These are phyloP conservation scores for Wiebesia pumilae DNA, from an alignment of 1,140 invertebrate genomes.

Conservation along the genomic window DNA sequence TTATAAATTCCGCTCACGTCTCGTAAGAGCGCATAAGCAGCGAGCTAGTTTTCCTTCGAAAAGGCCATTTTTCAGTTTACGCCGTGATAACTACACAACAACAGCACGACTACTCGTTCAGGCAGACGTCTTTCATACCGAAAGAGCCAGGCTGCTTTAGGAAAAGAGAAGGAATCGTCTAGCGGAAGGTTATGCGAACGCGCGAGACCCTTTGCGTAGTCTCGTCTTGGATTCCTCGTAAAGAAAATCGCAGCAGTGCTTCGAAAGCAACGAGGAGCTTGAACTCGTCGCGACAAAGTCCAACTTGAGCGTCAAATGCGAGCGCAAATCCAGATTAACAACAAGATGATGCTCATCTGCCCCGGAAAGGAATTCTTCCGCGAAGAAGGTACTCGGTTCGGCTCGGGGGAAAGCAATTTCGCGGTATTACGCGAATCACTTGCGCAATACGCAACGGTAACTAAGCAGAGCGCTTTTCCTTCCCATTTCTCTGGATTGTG, in stretches of 20 bases:
- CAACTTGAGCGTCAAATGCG: background rate
- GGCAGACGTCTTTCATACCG: too few relatives aligned
- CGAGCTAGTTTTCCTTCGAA: too few relatives aligned
- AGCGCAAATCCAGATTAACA: background rate
- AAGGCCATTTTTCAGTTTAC: too few relatives aligned
- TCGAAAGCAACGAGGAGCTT: background rate
- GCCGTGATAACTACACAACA: too few relatives aligned
- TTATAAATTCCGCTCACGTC: too few relatives aligned
- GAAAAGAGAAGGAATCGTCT: background rate
- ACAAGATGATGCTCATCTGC: background rate
- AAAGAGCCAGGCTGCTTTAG: too few relatives aligned
- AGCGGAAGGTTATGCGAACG: background rate
- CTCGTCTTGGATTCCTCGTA: background rate
- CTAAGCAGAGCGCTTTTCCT: conserved; percentile 30
- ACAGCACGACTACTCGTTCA: too few relatives aligned
- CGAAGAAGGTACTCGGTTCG: background rate
- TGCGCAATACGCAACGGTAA: background rate
- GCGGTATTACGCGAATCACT: background rate
- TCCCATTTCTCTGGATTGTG: background rate
- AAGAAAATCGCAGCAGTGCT: background rate
- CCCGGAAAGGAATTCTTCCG: background rate
- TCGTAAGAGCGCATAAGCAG: too few relatives aligned
- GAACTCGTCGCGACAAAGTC: background rate
- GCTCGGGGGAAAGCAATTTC: background rate
- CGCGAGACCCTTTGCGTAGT: background rate